Evolutionary conservation across 2,113 vertebrate species (phyloP).

Genomic region (Megaceryle torquata): DNA sequence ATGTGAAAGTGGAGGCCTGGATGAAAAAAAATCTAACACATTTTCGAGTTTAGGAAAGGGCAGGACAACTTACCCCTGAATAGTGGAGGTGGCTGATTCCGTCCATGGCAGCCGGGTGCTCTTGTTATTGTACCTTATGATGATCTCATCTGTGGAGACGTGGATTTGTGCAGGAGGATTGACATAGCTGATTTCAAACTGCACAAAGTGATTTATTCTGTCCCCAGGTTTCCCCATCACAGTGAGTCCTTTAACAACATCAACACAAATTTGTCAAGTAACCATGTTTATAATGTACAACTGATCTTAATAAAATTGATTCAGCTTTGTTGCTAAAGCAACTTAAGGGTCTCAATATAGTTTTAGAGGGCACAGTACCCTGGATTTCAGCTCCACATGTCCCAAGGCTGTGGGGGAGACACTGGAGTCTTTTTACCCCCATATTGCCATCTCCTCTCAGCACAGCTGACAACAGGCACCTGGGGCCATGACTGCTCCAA

Average conservation of each 20-base stretch:
- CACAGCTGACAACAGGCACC: not conserved
- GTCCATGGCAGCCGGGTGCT: not conserved
- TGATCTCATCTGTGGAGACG: not conserved
- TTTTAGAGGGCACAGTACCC: not conserved
- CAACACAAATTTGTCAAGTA: not conserved
- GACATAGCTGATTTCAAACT: constrained; percentile 55
- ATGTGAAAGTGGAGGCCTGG: not conserved
- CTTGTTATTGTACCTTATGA: not conserved
- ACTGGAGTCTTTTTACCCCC: not conserved
- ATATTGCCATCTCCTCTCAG: not conserved
- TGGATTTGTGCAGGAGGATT: not conserved
- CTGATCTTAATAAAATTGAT: not conserved
- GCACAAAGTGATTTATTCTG: constrained; percentile 10
- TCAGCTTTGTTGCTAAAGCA: not conserved
- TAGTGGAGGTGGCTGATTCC: not conserved
- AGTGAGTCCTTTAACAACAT: constrained; percentile 53
- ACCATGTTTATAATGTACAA: not conserved
- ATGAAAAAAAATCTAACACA: not conserved
- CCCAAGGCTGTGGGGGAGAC: not conserved
- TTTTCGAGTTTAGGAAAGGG: not conserved
- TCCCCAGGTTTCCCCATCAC: constrained; percentile 43
- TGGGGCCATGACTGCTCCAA: not conserved
- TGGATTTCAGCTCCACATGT: not conserved
- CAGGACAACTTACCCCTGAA: constrained; percentile 1
- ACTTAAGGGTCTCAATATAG: not conserved